phyloP scores from a whole-genome alignment of 2,888 invertebrate species.

The Ochropleura plecta region DNA sequence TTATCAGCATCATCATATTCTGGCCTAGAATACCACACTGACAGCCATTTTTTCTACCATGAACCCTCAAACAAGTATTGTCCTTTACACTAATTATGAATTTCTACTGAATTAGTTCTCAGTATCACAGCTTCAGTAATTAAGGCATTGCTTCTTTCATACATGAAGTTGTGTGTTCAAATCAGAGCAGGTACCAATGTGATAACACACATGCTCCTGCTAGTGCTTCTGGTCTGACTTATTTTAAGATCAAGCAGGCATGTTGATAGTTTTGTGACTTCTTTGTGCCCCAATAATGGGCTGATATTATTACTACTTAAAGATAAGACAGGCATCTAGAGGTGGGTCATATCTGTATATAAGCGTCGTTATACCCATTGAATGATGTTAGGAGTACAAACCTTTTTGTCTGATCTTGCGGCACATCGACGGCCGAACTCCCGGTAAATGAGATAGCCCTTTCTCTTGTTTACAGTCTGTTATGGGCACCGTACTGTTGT shows the following conservation, averaged over 20 bases:
- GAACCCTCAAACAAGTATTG: too few relatives aligned
- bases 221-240: background rate
- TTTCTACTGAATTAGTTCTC: background rate
- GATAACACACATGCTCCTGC: too few relatives aligned
- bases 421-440: conserved; percentile 95
- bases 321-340: background rate
- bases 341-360: background rate
- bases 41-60: too few relatives aligned
- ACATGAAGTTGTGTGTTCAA: background rate
- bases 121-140: background rate
- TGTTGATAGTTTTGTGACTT: background rate
- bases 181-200: background rate
- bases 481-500: conserved; percentile 96
- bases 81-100: background rate
- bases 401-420: conserved; percentile 98
- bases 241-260: background rate
- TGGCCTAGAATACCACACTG: background rate
- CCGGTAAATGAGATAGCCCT: conserved; percentile 92
- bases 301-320: background rate
- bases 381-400: conserved; percentile 24
- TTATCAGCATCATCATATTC: background rate
- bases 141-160: background rate
- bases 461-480: conserved; percentile 93
- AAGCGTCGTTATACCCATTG: background rate
- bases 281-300: background rate